A percentile compares a stretch with the other conserved stretches of the same genome.
phyloP scores from a whole-genome alignment of 2,797 vertebrate species.

The Enoplosus armatus region DNA sequence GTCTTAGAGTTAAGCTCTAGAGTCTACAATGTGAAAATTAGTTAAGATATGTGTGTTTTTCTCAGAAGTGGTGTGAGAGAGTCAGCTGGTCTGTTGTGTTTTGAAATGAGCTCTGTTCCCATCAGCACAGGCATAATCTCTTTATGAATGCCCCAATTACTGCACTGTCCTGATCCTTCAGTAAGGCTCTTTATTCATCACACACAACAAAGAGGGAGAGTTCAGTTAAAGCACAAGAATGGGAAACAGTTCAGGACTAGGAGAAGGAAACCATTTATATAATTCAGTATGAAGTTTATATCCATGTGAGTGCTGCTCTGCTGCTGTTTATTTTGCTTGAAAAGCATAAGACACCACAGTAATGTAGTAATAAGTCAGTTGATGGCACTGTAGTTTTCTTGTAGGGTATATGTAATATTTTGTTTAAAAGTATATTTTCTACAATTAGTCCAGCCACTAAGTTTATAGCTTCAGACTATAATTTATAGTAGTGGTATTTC shows the following conservation, averaged over 20 bases:
- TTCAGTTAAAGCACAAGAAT: slow-evolving; percentile 29
- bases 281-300: slow-evolving; percentile 7
- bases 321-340: not conserved
- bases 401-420: not conserved
- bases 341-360: not conserved
- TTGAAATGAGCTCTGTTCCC: slow-evolving; percentile 61
- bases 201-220: slow-evolving; percentile 52
- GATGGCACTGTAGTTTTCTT: not conserved
- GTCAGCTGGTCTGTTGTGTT: slow-evolving; percentile 25
- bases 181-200: slow-evolving; percentile 60
- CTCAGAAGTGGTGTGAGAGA: slow-evolving; percentile 19
- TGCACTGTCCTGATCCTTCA: slow-evolving; percentile 56
- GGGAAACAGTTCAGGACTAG: slow-evolving; percentile 20
- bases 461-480: slow-evolving; percentile 22
- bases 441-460: not conserved
- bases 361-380: not conserved
- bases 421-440: slow-evolving; percentile 5
- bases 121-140: slow-evolving; percentile 69
- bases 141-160: slow-evolving; percentile 81
- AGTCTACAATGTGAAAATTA: slow-evolving; percentile 24
- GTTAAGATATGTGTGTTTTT: slow-evolving; percentile 18
- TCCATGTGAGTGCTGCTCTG: slow-evolving; percentile 5
- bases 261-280: slow-evolving; percentile 10
- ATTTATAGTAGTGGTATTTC: not conserved
- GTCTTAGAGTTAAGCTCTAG: too few species aligned